Evolutionary conservation across 2,888 invertebrate species (phyloP).

Genomic region (Nomada fabriciana): DNA sequence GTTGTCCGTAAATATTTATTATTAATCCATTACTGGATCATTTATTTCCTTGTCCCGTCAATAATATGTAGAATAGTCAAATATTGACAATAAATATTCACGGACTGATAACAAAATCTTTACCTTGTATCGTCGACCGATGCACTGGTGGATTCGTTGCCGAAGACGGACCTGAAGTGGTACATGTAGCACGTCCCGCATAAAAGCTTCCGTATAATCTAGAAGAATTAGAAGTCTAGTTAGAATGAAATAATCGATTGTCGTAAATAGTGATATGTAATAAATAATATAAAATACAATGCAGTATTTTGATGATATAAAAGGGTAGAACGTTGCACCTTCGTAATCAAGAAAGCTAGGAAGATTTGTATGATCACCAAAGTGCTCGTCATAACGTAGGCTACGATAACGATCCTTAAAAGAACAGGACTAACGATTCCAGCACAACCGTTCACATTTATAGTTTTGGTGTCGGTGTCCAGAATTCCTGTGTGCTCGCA

Average conservation of each 20-base stretch:
- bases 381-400: constrained; percentile 77
- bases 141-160: constrained; percentile 32
- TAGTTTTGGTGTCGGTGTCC: constrained; percentile 67
- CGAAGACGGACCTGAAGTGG: constrained; percentile 2
- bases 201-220: constrained; percentile 38
- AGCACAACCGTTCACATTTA: constrained; percentile 78
- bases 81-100: background rate
- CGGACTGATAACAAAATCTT: background rate
- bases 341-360: constrained; percentile 71
- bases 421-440: constrained; percentile 71
- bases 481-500: constrained; percentile 75
- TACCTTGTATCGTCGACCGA: constrained; percentile 42
- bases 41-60: no score
- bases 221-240: background rate
- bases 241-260: no score
- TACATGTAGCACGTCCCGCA: constrained; percentile 37
- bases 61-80: no score
- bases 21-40: no score
- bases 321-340: constrained; percentile 56
- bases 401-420: constrained; percentile 75
- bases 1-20: no score
- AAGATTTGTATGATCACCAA: constrained; percentile 74
- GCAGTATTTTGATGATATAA: no score
- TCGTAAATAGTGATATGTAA: no score
- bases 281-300: no score